Percentiles rank a stretch among this genome's conserved stretches.
phyloP scores from a whole-genome alignment of 2,888 invertebrate genomes.

The Pristionchus mayeri region DNA sequence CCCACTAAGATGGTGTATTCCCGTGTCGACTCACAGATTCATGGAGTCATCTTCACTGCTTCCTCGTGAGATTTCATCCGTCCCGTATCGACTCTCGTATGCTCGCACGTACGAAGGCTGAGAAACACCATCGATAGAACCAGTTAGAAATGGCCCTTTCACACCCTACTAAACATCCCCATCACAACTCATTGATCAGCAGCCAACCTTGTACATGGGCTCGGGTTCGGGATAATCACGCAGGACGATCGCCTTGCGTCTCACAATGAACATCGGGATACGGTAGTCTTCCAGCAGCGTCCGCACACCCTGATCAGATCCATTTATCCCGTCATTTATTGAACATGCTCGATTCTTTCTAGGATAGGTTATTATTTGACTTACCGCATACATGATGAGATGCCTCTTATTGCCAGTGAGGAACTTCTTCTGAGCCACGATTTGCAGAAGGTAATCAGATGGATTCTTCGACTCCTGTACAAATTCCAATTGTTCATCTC shows the following conservation, averaged over 20 bases:
- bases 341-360: no score
- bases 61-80: constrained; percentile 45
- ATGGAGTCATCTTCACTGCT: constrained; percentile 40
- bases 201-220: constrained; percentile 60
- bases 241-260: constrained; percentile 63
- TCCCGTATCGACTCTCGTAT: constrained; percentile 32
- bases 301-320: constrained; percentile 66
- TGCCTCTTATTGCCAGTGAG: constrained; percentile 60
- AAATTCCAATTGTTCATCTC: background rate
- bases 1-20: no score
- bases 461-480: constrained; percentile 57
- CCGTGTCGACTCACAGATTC: constrained; percentile 37
- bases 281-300: constrained; percentile 71
- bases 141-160: no score
- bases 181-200: no score
- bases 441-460: constrained; percentile 67
- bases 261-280: constrained; percentile 66
- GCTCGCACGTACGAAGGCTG: constrained; percentile 48
- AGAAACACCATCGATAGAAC: background rate
- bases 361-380: background rate
- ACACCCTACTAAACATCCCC: background rate
- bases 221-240: constrained; percentile 57
- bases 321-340: background rate
- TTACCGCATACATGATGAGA: constrained; percentile 63
- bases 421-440: constrained; percentile 69